A percentile compares a stretch with the other conserved stretches of the same genome.
Evolutionary conservation across 2,113 vertebrate species (phyloP).

Genomic region (Balaeniceps rex): DNA sequence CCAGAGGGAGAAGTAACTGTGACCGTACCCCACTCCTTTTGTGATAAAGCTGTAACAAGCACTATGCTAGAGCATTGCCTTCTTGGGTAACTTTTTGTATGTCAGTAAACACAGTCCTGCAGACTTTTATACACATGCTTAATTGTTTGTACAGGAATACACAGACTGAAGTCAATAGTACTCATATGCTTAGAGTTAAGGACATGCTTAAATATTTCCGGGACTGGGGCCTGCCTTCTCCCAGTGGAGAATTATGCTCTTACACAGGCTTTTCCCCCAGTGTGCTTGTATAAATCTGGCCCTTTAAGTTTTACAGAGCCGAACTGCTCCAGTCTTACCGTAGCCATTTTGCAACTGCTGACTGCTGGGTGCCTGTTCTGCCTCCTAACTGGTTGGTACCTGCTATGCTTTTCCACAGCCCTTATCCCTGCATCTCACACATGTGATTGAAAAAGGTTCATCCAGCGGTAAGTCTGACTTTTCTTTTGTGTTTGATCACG

Average conservation of each 20-base stretch:
- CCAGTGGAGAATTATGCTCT: neutral
- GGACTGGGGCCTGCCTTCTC: neutral
- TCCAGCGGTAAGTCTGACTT: constrained; percentile 25
- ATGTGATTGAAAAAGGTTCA: neutral
- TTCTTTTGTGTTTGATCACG: neutral
- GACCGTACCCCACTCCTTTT: neutral
- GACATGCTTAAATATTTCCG: neutral
- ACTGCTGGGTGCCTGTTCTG: constrained; percentile 22
- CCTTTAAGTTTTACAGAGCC: constrained; percentile 39
- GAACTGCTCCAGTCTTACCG: neutral
- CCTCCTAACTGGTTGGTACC: neutral
- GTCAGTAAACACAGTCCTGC: neutral
- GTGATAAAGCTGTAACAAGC: neutral
- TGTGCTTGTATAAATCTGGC: constrained; percentile 31
- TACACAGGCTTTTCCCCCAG: neutral
- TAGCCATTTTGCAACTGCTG: constrained; percentile 47
- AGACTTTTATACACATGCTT: neutral
- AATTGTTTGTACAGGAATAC: neutral
- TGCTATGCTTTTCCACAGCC: neutral
- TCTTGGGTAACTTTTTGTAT: neutral
- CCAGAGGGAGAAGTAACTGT: neutral
- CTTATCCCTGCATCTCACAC: neutral
- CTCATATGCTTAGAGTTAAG: constrained; percentile 14
- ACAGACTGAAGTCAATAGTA: neutral
- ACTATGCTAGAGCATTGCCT: neutral